These are phyloP conservation scores for Antidorcas marsupialis DNA, from an alignment of 2,113 vertebrate species.

Conservation along the genomic window DNA sequence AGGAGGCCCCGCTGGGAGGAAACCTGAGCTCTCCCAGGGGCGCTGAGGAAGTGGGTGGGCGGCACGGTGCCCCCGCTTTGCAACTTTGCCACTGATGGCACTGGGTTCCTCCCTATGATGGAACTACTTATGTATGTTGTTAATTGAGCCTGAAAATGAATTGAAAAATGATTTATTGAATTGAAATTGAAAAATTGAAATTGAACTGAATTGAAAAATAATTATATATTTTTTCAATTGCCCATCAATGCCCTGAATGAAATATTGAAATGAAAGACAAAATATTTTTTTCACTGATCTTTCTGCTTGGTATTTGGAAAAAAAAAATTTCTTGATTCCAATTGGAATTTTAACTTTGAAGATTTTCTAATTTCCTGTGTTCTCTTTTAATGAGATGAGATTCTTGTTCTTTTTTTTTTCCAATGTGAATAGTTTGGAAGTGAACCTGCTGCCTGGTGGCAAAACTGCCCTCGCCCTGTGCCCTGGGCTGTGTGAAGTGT, in stretches of 20 bases:
- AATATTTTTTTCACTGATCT: background rate
- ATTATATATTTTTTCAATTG: background rate
- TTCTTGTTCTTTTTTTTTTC: background rate
- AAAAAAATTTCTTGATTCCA: background rate
- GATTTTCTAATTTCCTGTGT: background rate
- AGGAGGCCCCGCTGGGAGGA: slow-evolving; percentile 81
- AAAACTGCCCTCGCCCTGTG: slow-evolving; percentile 64
- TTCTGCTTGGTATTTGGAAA: background rate
- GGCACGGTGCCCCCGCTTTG: slow-evolving; percentile 41
- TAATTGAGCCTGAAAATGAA: background rate
- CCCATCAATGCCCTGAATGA: background rate
- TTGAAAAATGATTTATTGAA: background rate
- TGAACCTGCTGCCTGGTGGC: slow-evolving; percentile 73
- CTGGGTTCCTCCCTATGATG: background rate
- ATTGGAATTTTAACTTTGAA: background rate
- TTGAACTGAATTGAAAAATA: background rate
- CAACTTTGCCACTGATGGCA: slow-evolving; percentile 76
- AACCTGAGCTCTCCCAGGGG: slow-evolving; percentile 69
- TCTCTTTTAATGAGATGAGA: background rate
- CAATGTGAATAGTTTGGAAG: background rate
- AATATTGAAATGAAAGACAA: background rate
- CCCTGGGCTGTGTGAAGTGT: slow-evolving; percentile 44
- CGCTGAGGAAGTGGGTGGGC: slow-evolving; percentile 75
- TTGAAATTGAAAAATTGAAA: background rate
- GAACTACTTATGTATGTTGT: background rate